Evolutionary conservation across 1,140 invertebrate species (phyloP).

Genomic region (Orussus abietinus): DNA sequence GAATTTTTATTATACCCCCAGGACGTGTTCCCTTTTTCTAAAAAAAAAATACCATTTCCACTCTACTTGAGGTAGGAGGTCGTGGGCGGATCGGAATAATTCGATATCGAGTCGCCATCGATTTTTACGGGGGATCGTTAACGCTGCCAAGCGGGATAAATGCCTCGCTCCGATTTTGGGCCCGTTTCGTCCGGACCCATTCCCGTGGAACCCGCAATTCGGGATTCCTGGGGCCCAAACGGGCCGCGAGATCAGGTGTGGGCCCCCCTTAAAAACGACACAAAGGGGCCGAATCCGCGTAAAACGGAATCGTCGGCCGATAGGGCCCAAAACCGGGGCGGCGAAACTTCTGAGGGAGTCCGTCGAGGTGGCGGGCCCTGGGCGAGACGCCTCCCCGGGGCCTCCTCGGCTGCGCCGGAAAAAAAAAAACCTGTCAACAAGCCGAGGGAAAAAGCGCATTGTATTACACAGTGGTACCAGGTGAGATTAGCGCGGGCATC

Average conservation of each 20-base stretch:
- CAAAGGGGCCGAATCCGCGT: slow-evolving; percentile 47
- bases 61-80: slow-evolving; percentile 1
- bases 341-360: slow-evolving; percentile 37
- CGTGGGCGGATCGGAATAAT: too few species aligned
- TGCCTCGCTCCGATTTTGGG: too few species aligned
- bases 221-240: slow-evolving; percentile 29
- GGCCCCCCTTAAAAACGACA: slow-evolving; percentile 33
- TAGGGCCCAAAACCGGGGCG: slow-evolving; percentile 39
- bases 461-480: slow-evolving; percentile 22
- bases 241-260: slow-evolving; percentile 35
- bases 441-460: slow-evolving; percentile 31
- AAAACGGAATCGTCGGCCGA: slow-evolving; percentile 38
- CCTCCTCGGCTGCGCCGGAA: slow-evolving; percentile 17
- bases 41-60: slow-evolving; percentile 11
- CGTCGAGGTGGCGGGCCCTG: neutral
- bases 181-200: too few species aligned
- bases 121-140: too few species aligned
- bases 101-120: too few species aligned
- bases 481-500: slow-evolving; percentile 32
- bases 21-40: slow-evolving; percentile 13
- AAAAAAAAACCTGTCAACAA: slow-evolving; percentile 35
- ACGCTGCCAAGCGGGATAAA: too few species aligned
- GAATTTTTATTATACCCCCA: too few species aligned
- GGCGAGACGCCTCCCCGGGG: slow-evolving; percentile 7
- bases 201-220: slow-evolving; percentile 31